Base-by-base conservation (phyloP, 2,888 invertebrate species). In the Branchipolynoe longqiensis region DNA sequence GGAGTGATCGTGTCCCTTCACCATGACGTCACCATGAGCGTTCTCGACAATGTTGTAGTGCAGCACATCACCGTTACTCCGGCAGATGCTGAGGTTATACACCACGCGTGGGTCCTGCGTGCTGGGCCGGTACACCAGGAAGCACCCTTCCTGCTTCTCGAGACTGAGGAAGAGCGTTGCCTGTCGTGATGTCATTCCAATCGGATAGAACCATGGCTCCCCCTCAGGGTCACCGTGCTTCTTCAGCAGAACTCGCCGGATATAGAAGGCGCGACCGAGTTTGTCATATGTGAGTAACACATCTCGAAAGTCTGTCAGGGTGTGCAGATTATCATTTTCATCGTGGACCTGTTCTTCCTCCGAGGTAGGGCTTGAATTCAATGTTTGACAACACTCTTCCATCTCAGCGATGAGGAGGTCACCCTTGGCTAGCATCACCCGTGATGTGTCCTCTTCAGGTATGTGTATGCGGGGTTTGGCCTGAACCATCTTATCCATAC, bases 161-260 rank as follows among this genome's bases (percentile, higher is more conserved):
- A 56, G 64, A 28, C 85, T 41, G 31, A 90, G 85, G 56, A 90
- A 89, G 31, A 89, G 54, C 12, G 88, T 87, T 41, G 90, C 90
- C 48, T 90, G 89, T 14, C 87, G 74, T 8, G 89, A 84, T 28
- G 88, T 83, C 2, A 90, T 83, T 14, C 81, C 64, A 56, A 89
- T 78, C 0, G 90, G 90, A 59, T 90, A 90, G 82, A 85, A 90
- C 90, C 90, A 90, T 0, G 86, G 81, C 73, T 89, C 89, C 6
- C 86, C 87, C 22, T 85, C 85, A 0, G 90, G 89, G 41, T 89
- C 89, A 36, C 89, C 90, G 56, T 88, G 83, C 56, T 64, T 82
- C 78, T 87, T 89, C 28, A 90, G 64, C 14, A 48, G 54, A 18
- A 81, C n/a, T 14, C 33, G 31, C 0, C 87, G 87, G 1, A 89